Percentiles rank a stretch among this genome's conserved stretches.
phyloP scores from a whole-genome alignment of 2,113 vertebrate species.

The Fregata magnificens region DNA sequence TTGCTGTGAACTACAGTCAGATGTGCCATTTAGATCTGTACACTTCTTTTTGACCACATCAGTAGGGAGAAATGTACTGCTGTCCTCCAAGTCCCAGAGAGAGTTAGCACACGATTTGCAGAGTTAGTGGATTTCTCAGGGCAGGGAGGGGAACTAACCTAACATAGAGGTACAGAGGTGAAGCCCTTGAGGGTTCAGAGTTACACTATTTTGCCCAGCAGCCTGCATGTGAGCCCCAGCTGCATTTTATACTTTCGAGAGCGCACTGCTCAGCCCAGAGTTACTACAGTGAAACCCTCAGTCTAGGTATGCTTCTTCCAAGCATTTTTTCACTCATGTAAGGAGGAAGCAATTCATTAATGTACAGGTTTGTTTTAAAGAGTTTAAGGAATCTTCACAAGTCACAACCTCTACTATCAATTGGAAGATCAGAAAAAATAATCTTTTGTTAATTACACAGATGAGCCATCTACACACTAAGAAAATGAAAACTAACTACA shows the following conservation, averaged over 20 bases:
- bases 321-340: background rate
- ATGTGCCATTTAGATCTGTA: fast-evolving
- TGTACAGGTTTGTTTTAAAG: background rate
- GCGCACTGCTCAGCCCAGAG: background rate
- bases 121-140: background rate
- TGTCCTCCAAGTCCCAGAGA: background rate
- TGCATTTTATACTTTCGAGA: background rate
- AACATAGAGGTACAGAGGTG: background rate
- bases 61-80: fast-evolving
- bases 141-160: background rate
- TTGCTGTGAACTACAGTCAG: background rate
- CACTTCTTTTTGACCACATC: fast-evolving
- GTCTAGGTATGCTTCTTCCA: background rate
- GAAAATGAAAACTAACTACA: constrained; percentile 21
- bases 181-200: background rate
- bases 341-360: background rate
- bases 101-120: background rate
- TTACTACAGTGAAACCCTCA: background rate
- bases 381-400: background rate
- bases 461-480: background rate
- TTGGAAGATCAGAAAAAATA: background rate
- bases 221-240: background rate
- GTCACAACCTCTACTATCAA: background rate
- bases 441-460: background rate
- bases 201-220: background rate